Evolutionary conservation across 2,113 vertebrate genomes (phyloP), one percentile per base, ranked within the genome.

Genomic region (Erinaceus europaeus): DNA sequence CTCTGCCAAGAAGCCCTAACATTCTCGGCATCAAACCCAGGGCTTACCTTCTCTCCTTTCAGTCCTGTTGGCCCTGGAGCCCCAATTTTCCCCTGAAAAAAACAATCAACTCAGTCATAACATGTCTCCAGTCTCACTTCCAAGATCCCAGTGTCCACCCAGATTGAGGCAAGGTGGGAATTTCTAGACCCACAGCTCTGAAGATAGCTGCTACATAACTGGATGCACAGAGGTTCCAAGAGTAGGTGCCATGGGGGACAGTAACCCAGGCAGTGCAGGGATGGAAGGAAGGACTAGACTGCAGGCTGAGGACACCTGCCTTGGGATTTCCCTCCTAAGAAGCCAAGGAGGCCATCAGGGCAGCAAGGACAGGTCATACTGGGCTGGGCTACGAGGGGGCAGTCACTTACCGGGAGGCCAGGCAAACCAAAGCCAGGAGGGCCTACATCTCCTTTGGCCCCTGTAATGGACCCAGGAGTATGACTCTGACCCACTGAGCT

Each of bases 11-110:
- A 20, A 62, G 34, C 32, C 50, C 65, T 4, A 12, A 27, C 20
- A 23, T 0, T 3, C 57, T 34, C 84, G 7, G 7, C 17, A 32
- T 13, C 25, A 29, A 50, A 32, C 25, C 55, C 61, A 53, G 46
- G 3, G 15, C 96, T 96, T 71, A 97, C 97, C 97, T 97, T 97
- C 89, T 97, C 93, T 0, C 97, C 97, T 93, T 97, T 97, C 79
- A 95, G 69, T 34, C 97, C 96, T 0, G 86, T 48, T 73, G 89
- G 95, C 1, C 65, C 34, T 0, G 95, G 88, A 62, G 86, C 61
- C 25, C 42, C 95, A 9, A 6, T 8, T 46, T 86, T 84, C 0
- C 94, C 97, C 97, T 97, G 96, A 78, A 21, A 52, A 84, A 69
- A 18, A 71, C 25, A 62, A 14, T 79, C 53, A 74, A 34, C 27